A percentile compares a stretch with the other conserved stretches of the same genome.
These are phyloP conservation scores for Pocota personata DNA, from an alignment of 2,888 invertebrate species.

Conservation along the genomic window DNA sequence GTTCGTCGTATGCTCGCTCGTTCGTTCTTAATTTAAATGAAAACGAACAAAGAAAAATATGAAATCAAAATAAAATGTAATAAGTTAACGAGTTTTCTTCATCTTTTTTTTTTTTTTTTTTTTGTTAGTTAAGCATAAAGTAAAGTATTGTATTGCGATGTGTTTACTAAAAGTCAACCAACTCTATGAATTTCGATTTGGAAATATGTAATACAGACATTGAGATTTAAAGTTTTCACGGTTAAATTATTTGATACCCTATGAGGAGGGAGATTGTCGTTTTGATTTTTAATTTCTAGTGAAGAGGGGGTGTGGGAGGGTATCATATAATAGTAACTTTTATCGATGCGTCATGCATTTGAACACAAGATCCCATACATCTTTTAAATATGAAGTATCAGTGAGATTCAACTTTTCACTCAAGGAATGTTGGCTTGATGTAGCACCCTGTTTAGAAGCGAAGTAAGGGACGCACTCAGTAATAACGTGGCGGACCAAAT, in stretches of 20 bases:
- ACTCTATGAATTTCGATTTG: slow-evolving; percentile 35
- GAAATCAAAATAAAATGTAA: slow-evolving; percentile 69
- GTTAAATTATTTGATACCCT: slow-evolving; percentile 7
- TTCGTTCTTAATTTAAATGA: slow-evolving; percentile 69
- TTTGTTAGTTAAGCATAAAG: slow-evolving; percentile 51
- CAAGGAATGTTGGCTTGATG: too few species aligned
- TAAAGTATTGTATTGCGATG: slow-evolving; percentile 34
- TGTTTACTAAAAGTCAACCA: slow-evolving; percentile 63
- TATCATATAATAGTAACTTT: neutral
- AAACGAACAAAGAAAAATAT: slow-evolving; percentile 65
- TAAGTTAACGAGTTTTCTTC: slow-evolving; percentile 68
- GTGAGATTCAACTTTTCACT: neutral
- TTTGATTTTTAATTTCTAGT: neutral
- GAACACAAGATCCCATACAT: neutral
- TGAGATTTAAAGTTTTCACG: neutral
- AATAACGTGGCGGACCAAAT: too few species aligned
- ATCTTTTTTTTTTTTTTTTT: slow-evolving; percentile 10
- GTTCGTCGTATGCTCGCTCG: slow-evolving; percentile 49
- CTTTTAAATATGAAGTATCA: neutral
- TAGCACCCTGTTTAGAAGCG: too few species aligned
- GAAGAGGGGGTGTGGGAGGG: neutral
- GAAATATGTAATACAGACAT: slow-evolving; percentile 6
- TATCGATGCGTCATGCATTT: neutral
- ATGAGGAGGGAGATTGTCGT: neutral
- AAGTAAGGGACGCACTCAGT: too few species aligned